Evolutionary conservation across 2,797 vertebrate species (phyloP), one percentile per base, ranked within the genome.

Genomic region (Semotilus atromaculatus): DNA sequence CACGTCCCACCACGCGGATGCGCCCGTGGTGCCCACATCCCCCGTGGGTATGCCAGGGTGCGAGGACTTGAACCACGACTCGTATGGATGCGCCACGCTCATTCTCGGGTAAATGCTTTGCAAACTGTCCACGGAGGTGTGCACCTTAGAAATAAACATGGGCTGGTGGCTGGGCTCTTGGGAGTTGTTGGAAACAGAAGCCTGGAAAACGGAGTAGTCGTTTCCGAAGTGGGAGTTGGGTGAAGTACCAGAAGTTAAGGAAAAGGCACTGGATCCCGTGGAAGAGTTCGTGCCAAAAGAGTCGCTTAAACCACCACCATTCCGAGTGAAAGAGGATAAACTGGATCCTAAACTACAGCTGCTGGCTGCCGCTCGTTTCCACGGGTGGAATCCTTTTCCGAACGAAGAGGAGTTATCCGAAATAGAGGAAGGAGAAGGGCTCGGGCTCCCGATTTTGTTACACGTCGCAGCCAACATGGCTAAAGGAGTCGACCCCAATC

Each of bases 401-500:
- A 97, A 98, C 1, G 97, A 96, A 48, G 96, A 94, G 9, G 97
- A 93, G 91, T 95, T 97, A 96, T 99, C 97, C 94, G 97, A 97
- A 89, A 99, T 95, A 51, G 97, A 90, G 21, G 97, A 98, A 45
- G 97, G 97, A 86, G 98, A 99, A 87, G 97, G 97, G 95, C 97
- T 97, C 92, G 97, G 96, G 91, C 97, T 99, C 94, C 98, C 98
- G 92, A 99, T 99, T 95, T 99, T 99, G 93, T 99, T 99, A 89
- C 98, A 99, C 94, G 98, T 99, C 90, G 98, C 98, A 88, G 98
- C 98, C 86, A 99, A 95, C 98, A 99, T 99, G 96, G 98, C 98
- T 97, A 99, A 96, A 93, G 98, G 98, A 96, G 98, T 99, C 90
- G 97, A 98, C 96, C 97, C 97, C 93, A 98, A 95, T 93, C 98